phyloP scores from a whole-genome alignment of 2,113 vertebrate genomes.

The Crocuta crocuta region DNA sequence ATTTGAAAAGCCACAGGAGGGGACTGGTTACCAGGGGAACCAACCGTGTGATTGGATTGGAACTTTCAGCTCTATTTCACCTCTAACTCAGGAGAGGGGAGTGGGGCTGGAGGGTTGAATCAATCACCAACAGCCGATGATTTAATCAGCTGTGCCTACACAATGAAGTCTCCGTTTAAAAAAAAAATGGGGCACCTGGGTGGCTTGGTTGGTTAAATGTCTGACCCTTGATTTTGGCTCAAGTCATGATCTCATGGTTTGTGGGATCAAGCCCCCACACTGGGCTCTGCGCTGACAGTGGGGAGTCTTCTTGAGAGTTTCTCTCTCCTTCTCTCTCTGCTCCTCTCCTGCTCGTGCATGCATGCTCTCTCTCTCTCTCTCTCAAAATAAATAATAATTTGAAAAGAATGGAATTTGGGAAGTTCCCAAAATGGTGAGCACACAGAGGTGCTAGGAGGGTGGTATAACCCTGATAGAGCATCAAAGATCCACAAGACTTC shows the following conservation, averaged over 20 bases:
- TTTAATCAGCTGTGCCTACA: not conserved
- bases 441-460: not conserved
- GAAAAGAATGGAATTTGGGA: not conserved
- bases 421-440: not conserved
- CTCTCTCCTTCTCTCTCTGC: too few relatives aligned
- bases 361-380: too few relatives aligned
- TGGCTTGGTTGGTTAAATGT: too few relatives aligned
- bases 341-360: too few relatives aligned
- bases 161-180: not conserved
- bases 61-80: not conserved
- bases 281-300: too few relatives aligned
- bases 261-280: too few relatives aligned
- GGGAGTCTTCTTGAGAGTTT: too few relatives aligned
- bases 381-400: too few relatives aligned
- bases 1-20: not conserved
- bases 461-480: not conserved
- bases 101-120: not conserved
- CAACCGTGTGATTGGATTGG: not conserved
- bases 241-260: too few relatives aligned
- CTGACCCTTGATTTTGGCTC: too few relatives aligned
- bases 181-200: not conserved
- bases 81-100: not conserved
- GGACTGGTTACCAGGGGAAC: conserved; percentile 36
- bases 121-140: not conserved
- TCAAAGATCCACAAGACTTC: accelerated